Evolutionary conservation across 2,797 vertebrate genomes (phyloP), one percentile per base, ranked within the genome.

Genomic region (Oophaga sylvatica): DNA sequence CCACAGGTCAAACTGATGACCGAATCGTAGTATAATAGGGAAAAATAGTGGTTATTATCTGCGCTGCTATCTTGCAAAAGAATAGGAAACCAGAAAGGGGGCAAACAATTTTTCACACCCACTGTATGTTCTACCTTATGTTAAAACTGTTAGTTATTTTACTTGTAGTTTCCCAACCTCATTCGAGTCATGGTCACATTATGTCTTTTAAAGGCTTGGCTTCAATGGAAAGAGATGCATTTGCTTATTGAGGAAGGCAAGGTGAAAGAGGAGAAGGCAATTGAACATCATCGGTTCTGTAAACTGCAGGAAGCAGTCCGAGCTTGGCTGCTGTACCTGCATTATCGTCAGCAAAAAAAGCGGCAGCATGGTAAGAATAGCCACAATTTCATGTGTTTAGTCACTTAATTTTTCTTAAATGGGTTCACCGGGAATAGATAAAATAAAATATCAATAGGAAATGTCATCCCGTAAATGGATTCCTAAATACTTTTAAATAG

Each of bases 201-300:
- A 6, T 78, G 11, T 22, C 29, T 70, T 9, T 89, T 59, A 79
- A 86, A 99, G 98, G 94, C 93, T 26, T 99, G 96, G 97, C 79
- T 93, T 84, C 93, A 87, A 62, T 98, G 97, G 97, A 95, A 81
- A 90, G 91, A 94, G 7, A 90, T 92, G 81, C 92, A 95, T 67
- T 76, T 90, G 1, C 35, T 81, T 19, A 90, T 76, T 57, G 91
- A 91, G 91, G 88, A 45, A 71, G 92, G 94, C n/a, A 96, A 91
- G 87, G 85, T 91, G 87, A 94, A 92, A 76, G 92, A 93, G 85
- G 82, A 84, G 60, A 94, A 88, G 56, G 96, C 97, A 67, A 65
- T 91, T 9, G 91, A 80, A 80, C 94, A 95, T 73, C 91, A 91
- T 87, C 90, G n/a, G 73, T 84, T 45, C 17, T 45, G 80, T 81